Evolutionary conservation across 53 echinoderm and acorn worm species (phyloP).

Genomic region (Temnopleurus reevesii): DNA sequence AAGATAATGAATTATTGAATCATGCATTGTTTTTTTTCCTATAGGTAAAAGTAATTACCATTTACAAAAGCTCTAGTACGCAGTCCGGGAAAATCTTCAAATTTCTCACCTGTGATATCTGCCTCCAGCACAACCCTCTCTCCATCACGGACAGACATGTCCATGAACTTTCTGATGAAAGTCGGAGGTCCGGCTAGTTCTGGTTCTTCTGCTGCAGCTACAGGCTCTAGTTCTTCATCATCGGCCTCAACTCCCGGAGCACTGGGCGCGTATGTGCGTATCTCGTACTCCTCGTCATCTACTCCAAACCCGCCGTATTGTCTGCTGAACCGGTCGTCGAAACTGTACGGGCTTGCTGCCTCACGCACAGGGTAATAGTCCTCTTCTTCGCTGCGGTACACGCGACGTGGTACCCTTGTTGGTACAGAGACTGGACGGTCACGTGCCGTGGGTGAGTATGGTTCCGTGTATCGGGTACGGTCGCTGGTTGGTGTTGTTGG

Average conservation of each 20-base stretch:
- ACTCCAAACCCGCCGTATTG: constrained; percentile 35
- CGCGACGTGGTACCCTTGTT: constrained; percentile 48
- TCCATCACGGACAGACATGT: constrained; percentile 88
- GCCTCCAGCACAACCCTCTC: constrained; percentile 85
- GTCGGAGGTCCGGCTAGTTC: constrained; percentile 81
- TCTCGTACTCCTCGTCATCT: constrained; percentile 1
- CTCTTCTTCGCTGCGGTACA: constrained; percentile 52
- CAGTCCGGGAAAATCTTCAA: no score
- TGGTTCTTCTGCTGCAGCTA: constrained; percentile 7
- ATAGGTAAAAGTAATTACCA: no score
- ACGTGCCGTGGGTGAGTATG: constrained; percentile 24
- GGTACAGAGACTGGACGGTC: constrained; percentile 46
- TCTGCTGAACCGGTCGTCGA: constrained; percentile 36
- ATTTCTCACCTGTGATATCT: constrained; percentile 80
- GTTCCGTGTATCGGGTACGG: constrained; percentile 15
- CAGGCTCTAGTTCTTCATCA: constrained; percentile 1
- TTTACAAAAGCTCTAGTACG: no score
- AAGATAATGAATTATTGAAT: no score
- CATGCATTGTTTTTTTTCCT: no score
- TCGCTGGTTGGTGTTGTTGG: constrained; percentile 5
- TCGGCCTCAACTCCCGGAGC: constrained; percentile 15
- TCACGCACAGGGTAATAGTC: constrained; percentile 34
- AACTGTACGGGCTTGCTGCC: background rate
- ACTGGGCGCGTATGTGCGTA: constrained; percentile 52
- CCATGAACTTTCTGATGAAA: constrained; percentile 67